Evolutionary conservation across 2,888 invertebrate species (phyloP), one percentile per base, ranked within the genome.

Genomic region (Entomobrya proxima): DNA sequence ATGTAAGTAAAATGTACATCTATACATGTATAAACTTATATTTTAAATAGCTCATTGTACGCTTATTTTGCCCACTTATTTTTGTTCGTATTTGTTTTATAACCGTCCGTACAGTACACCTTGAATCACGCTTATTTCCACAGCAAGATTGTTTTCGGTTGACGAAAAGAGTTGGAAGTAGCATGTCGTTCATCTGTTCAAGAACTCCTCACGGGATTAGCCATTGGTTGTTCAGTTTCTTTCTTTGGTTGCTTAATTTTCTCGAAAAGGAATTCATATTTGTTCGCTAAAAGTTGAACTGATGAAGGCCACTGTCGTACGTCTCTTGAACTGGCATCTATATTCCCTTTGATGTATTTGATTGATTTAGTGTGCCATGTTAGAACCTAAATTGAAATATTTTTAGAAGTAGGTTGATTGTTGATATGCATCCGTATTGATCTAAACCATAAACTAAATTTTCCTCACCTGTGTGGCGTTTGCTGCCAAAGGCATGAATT

Each of bases 401-500:
- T n/a, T n/a, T n/a, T n/a, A 21, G 15, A 4, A 11, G 47, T 72
- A 32, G 40, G 1, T 11, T 40, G 21, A 5, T 37, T 37, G 1
- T 11, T 13, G 15, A 15, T 5, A 40, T 13, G 24, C n/a, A 55
- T 21, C 3, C 11, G 21, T 27, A 24, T 24, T 7, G 4, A 9
- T 64, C 24, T 2, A 40, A 35, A 52, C 24, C 5, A 85, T 81
- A 88, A 89, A 86, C 84, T 67, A 83, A 18, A 9, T 35, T n/a
- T n/a, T n/a, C n/a, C n/a, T n/a, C n/a, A 93, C 93, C 91, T 93
- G 92, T 3, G 93, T 94, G 92, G 96, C 96, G 90, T 94, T 94
- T 85, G 94, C 93, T 74, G 96, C 96, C 88, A 95, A 92, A 61
- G 96, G 93, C 91, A 96, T 95, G 88, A 96, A 94, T 88, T 96